Base-by-base conservation (phyloP, 2,888 invertebrate species). In the Terebella lapidaria region DNA sequence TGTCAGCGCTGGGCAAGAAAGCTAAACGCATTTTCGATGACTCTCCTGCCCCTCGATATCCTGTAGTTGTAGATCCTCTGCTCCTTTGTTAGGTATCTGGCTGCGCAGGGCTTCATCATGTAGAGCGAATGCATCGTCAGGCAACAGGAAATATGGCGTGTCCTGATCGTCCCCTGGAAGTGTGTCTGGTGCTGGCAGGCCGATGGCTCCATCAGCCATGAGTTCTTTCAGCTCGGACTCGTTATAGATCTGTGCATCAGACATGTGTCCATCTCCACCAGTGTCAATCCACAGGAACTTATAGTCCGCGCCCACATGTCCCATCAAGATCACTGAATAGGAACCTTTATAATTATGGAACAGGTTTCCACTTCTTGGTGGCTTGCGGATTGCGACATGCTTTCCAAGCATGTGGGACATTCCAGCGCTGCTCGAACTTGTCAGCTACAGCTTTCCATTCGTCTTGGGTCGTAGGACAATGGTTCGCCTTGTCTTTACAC, bases 211-310 rank as follows among this genome's bases (percentile, higher is more conserved):
- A 5, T 49, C 49, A 18, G 15, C 10, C 18, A 10, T 5, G 49
- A 10, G 20, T 22, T 49, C 49, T 10, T 20, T 49, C 18, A 49
- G 49, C 20, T 49, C 49, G 15, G 49, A 49, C 18, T 49, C 49
- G 22, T 49, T 49, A 20, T 49, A 49, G 15, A 49, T 49, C 22
- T 18, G 10, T 5, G 49, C 49, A 49, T 49, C 49, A 5, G 49
- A 49, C 49, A 49, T 49, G 49, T 49, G 15, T 10, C 49, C 49
- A 18, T 18, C 49, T 49, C 49, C 49, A 5, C 49, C 49, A 10
- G 20, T 22, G 15, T 49, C 49, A 18, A 49, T 49, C 49, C 49
- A 49, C 22, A 49, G 5, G 20, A 49, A 49, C 5, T 20, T 10
- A 20, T 49, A 49, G 5, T 49, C 18, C 10, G 49, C 49, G 20